These are phyloP conservation scores for Cataglyphis livida DNA, from an alignment of 2,888 invertebrate species.

Conservation along the genomic window DNA sequence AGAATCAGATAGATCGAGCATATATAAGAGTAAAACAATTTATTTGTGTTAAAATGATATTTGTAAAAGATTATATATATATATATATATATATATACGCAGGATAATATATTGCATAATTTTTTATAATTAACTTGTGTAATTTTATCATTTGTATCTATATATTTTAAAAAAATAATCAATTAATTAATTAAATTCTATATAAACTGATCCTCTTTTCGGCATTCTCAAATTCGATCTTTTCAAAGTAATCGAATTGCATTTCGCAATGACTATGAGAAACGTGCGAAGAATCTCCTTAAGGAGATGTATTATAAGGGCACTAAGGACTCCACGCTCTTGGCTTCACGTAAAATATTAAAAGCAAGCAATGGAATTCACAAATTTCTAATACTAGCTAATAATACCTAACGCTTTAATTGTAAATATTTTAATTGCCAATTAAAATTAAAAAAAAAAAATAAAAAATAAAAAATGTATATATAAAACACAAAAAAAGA, in stretches of 20 bases:
- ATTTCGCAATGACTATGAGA: slow-evolving; percentile 16
- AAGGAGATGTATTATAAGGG: slow-evolving; percentile 56
- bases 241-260: slow-evolving; percentile 30
- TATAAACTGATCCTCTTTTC: neutral
- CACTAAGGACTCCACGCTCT: slow-evolving; percentile 16
- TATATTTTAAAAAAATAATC: neutral
- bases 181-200: neutral
- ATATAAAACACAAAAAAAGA: neutral
- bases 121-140: neutral
- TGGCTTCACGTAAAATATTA: slow-evolving; percentile 49
- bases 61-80: neutral
- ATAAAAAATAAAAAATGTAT: neutral
- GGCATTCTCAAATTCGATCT: neutral
- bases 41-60: neutral
- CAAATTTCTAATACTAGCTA: slow-evolving; percentile 31
- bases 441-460: neutral
- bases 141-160: neutral
- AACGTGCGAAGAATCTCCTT: slow-evolving; percentile 59
- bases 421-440: neutral
- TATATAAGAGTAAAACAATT: slow-evolving; percentile 6
- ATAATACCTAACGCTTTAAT: neutral
- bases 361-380: slow-evolving; percentile 35
- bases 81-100: neutral
- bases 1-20: neutral
- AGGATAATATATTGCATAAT: neutral